Evolutionary conservation across 1,140 invertebrate species (phyloP).

Genomic region (Pogonomyrmex barbatus): DNA sequence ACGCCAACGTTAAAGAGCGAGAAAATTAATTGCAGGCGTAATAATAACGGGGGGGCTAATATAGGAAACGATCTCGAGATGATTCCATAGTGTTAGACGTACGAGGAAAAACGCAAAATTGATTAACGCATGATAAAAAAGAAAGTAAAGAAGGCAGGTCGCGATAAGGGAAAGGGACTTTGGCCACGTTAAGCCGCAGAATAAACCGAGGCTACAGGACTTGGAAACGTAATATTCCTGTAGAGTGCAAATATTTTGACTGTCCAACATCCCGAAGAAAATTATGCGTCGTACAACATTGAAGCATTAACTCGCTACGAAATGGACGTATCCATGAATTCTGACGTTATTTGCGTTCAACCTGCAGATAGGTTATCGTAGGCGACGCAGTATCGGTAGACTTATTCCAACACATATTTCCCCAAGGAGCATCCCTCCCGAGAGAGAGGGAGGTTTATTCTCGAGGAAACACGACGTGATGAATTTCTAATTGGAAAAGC

Average conservation of each 20-base stretch:
- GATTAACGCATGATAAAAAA: constrained; percentile 54
- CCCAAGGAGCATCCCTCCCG: constrained; percentile 56
- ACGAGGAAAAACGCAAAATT: constrained; percentile 55
- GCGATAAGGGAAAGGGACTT: constrained; percentile 2
- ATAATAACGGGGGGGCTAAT: constrained; percentile 33
- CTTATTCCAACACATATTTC: constrained; percentile 71
- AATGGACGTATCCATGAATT: constrained; percentile 53
- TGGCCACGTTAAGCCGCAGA: constrained; percentile 13
- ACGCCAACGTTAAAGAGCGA: constrained; percentile 4
- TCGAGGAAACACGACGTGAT: constrained; percentile 61
- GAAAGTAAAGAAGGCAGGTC: background rate
- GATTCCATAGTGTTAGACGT: constrained; percentile 8
- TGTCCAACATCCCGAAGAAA: constrained; percentile 48
- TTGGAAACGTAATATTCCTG: constrained; percentile 27
- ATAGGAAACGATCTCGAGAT: constrained; percentile 32
- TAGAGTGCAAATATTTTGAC: constrained; percentile 60
- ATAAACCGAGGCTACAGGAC: constrained; percentile 37
- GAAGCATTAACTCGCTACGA: constrained; percentile 7
- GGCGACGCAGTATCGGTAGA: constrained; percentile 48
- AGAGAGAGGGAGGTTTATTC: constrained; percentile 21
- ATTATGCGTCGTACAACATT: constrained; percentile 45
- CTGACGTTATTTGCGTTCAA: constrained; percentile 61
- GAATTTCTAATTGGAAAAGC: constrained; percentile 71
- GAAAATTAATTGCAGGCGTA: constrained; percentile 46
- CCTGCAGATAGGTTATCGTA: constrained; percentile 63